phyloP scores from a whole-genome alignment of 1,140 invertebrate species.

The Paraescarpia echinospica region DNA sequence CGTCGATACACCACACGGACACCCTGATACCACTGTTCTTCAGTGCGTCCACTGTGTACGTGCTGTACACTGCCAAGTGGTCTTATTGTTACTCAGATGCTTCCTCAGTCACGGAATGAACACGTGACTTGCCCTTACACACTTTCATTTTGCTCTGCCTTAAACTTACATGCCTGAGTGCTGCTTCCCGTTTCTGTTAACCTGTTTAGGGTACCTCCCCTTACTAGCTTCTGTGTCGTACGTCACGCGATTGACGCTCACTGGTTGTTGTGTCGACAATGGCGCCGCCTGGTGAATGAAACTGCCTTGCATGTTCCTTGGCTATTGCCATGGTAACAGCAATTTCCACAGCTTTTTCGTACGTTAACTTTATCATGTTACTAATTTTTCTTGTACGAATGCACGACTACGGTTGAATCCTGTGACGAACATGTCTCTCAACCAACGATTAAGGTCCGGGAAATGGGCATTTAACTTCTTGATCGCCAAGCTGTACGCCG shows the following conservation, averaged over 20 bases:
- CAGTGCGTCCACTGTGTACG: too few species aligned
- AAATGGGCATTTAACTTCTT: background rate
- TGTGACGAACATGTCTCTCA: background rate
- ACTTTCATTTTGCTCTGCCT: background rate
- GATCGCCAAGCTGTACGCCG: background rate
- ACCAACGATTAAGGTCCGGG: background rate
- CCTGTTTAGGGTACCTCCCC: too few species aligned
- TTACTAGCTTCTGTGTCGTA: background rate
- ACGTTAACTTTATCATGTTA: too few species aligned
- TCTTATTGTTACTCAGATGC: background rate
- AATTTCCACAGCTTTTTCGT: background rate
- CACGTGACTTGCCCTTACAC: background rate
- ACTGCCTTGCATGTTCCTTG: too few species aligned
- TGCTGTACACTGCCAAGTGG: too few species aligned
- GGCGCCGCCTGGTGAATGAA: background rate
- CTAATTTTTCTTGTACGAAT: too few species aligned
- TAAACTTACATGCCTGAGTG: background rate
- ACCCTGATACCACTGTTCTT: too few species aligned
- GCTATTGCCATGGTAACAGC: background rate
- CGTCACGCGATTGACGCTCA: background rate
- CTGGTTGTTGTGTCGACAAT: background rate
- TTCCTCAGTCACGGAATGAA: background rate
- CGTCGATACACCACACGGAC: too few species aligned
- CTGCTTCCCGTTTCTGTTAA: background rate
- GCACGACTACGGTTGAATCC: background rate